These are phyloP conservation scores for Gambelia wislizenii DNA, from an alignment of 2,797 vertebrate species.

Conservation along the genomic window DNA sequence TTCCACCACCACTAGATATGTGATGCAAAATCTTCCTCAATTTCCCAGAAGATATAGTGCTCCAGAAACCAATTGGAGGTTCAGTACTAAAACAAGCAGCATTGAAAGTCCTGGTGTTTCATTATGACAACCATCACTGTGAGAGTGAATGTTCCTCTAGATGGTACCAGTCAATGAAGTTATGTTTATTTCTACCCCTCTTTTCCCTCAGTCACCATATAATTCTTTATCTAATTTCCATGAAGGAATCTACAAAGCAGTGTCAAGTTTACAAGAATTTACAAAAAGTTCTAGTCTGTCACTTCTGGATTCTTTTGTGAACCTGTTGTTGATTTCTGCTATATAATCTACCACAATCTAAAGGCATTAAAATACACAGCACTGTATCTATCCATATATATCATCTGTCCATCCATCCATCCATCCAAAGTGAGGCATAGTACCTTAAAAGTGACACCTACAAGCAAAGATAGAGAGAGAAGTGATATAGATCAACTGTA, in stretches of 20 bases:
- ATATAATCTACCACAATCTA: background rate
- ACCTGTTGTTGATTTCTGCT: background rate
- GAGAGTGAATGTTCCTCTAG: too few species aligned
- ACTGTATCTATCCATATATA: slow-evolving; percentile 34
- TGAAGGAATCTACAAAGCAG: background rate
- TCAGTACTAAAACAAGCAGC: too few species aligned
- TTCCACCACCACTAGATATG: too few species aligned
- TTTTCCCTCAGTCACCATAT: background rate
- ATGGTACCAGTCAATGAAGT: background rate
- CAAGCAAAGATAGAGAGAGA: slow-evolving; percentile 37
- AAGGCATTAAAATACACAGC: background rate
- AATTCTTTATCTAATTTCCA: background rate
- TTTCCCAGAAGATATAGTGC: too few species aligned
- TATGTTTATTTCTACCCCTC: too few species aligned
- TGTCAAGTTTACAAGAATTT: background rate
- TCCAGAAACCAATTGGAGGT: too few species aligned
- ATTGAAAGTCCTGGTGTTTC: too few species aligned
- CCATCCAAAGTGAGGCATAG: slow-evolving; percentile 46
- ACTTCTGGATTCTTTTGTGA: background rate
- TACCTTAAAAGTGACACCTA: slow-evolving; percentile 47
- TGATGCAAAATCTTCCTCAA: too few species aligned
- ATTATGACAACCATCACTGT: too few species aligned
- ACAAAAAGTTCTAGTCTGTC: too few species aligned
- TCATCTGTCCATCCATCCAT: too few species aligned
- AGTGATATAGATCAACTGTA: slow-evolving; percentile 49